Conservation (phyloP, 2,797 vertebrate genomes). For the Poeciliopsis paucimaculata region DNA sequence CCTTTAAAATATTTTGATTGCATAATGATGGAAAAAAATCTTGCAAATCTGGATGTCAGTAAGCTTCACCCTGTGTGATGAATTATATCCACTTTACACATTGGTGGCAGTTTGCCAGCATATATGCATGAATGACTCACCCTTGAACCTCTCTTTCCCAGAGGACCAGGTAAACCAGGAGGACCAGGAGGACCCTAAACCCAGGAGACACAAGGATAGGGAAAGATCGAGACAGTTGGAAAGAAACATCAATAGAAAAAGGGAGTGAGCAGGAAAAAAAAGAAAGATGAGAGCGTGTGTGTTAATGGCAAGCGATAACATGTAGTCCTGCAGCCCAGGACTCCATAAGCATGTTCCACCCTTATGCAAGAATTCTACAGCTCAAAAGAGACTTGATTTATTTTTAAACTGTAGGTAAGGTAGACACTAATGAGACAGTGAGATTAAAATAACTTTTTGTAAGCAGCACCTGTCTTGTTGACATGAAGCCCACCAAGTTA, state of each 20-base stretch:
- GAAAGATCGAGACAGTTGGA: slow-evolving; percentile 38
- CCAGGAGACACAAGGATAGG: slow-evolving; percentile 43
- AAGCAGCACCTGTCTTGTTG: background rate
- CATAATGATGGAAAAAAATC: background rate
- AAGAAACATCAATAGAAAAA: slow-evolving; percentile 25
- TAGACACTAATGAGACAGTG: background rate
- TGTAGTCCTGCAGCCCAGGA: slow-evolving; percentile 53
- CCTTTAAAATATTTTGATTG: background rate
- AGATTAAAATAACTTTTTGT: background rate
- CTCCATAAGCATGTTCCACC: slow-evolving; percentile 54
- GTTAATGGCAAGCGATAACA: slow-evolving; percentile 73
- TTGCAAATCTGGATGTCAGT: background rate
- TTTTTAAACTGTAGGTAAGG: slow-evolving; percentile 34
- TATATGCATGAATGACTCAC: slow-evolving; percentile 81
- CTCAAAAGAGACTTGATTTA: slow-evolving; percentile 46
- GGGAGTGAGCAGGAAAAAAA: background rate
- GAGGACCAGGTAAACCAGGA: slow-evolving; percentile 90
- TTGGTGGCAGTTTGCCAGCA: background rate
- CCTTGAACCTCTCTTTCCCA: slow-evolving; percentile 92
- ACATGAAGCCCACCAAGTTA: background rate
- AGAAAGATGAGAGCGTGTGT: slow-evolving; percentile 32
- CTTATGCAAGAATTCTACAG: slow-evolving; percentile 47
- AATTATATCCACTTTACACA: background rate
- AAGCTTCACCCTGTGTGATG: background rate
- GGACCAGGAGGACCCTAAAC: slow-evolving; percentile 91